Evolutionary conservation across 2,888 invertebrate species (phyloP), one percentile per base, ranked within the genome.

Genomic region (Andrena minutula): DNA sequence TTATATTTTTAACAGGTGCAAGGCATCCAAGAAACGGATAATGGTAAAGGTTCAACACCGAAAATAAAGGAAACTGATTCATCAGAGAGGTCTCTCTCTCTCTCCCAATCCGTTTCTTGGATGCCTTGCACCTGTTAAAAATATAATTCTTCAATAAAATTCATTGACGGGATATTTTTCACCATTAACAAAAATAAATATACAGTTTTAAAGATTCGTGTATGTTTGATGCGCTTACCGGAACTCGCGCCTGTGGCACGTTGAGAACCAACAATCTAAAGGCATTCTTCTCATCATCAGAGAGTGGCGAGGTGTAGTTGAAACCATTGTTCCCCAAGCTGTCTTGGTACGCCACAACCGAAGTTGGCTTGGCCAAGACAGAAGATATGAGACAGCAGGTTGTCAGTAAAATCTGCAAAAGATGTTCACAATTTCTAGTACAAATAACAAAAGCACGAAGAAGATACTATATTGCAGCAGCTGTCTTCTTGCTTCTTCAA

Each of bases 261-360:
- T 95, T 95, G 69, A 94, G 94, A 51, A 94, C 94, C 8, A 93
- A 91, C 7, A 95, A 93, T 6, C 93, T 92, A 91, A 94, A 95
- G n/a, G 95, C 95, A 76, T 94, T 91, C 49, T 92, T 88, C 30
- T 93, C 89, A 6, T 90, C 92, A 82, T 94, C 95, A 32, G 94
- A 87, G n/a, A n/a, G n/a, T n/a, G 91, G 92, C 0, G 89, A 89
- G 58, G 92, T 93, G 83, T 94, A 94, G 7, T 94, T 94, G 85
- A 94, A 94, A 69, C 93, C 93, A 88, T 94, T 94, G 77, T 94
- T 94, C 2, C 94, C 94, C 28, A 92, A 86, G 79, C 93, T 94
- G 87, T 94, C 94, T 84, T 94, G 94, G 75, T 93, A 93, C 10
- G 90, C 91, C 4, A 93, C 85, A 23, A 90, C 77, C 3, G 90